A percentile compares a stretch with the other conserved stretches of the same genome.
phyloP scores from a whole-genome alignment of 23 tunicate species.

The Halocynthia aurantium region DNA sequence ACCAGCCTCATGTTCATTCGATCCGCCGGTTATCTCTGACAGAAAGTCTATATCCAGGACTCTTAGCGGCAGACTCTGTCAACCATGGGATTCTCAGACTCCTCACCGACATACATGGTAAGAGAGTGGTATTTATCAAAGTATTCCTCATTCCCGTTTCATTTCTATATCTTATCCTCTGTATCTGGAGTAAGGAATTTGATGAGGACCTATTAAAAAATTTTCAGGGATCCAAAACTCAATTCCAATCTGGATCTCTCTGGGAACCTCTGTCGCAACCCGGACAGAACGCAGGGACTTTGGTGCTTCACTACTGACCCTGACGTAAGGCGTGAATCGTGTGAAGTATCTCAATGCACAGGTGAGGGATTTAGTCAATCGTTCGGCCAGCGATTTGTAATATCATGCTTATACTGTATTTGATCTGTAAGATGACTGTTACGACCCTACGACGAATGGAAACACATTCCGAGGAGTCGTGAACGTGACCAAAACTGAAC shows the following conservation, averaged over 20 bases:
- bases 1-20: too few relatives aligned
- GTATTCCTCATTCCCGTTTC: too few relatives aligned
- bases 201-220: too few relatives aligned
- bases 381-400: background rate
- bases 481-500: background rate
- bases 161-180: background rate
- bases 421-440: background rate
- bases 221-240: background rate
- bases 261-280: slow-evolving; percentile 68
- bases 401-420: background rate
- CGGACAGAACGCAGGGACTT: slow-evolving; percentile 50
- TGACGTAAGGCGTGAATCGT: slow-evolving; percentile 34
- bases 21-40: too few relatives aligned
- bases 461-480: background rate
- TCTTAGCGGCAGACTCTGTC: background rate
- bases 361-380: background rate
- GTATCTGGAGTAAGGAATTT: too few relatives aligned
- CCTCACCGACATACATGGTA: slow-evolving; percentile 17
- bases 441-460: background rate
- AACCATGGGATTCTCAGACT: background rate
- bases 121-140: too few relatives aligned
- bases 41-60: background rate
- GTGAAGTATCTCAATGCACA: background rate
- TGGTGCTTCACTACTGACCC: slow-evolving; percentile 93
- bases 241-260: background rate